Conservation (phyloP, 2,888 invertebrate genomes). For the Drosophila diplacantha region DNA sequence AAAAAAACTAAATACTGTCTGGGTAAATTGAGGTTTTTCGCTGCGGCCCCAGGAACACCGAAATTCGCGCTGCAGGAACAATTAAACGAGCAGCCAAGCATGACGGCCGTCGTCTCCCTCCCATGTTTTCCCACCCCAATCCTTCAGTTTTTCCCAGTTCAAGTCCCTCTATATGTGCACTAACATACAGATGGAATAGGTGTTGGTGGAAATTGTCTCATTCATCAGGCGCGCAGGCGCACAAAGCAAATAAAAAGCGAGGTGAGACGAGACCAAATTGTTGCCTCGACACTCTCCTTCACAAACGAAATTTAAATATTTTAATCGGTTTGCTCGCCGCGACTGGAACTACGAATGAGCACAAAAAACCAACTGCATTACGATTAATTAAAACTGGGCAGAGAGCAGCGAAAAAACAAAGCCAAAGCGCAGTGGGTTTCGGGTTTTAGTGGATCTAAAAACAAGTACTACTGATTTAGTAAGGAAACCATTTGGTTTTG, state of each 20-base stretch:
- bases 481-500: not conserved
- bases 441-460: not conserved
- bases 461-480: not conserved
- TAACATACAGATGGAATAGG: not conserved
- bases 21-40: constrained; percentile 23
- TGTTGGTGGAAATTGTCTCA: constrained; percentile 65
- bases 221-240: constrained; percentile 68
- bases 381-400: constrained; percentile 23
- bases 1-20: constrained; percentile 4
- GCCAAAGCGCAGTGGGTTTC: not conserved
- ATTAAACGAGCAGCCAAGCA: constrained; percentile 64
- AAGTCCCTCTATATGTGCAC: constrained; percentile 20
- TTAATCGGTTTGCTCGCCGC: constrained; percentile 62
- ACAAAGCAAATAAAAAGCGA: constrained; percentile 32
- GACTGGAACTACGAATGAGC: constrained; percentile 4
- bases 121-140: not conserved
- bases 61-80: constrained; percentile 67
- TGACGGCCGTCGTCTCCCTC: constrained; percentile 37
- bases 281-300: constrained; percentile 53
- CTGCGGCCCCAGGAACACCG: constrained; percentile 44
- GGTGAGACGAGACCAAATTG: constrained; percentile 17
- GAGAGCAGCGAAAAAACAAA: too few species aligned
- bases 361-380: constrained; percentile 11
- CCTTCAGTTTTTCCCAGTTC: constrained; percentile 9
- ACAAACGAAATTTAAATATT: constrained; percentile 64